Evolutionary conservation across 1,140 invertebrate species (phyloP).

Genomic region (Drosophila grimshawi): DNA sequence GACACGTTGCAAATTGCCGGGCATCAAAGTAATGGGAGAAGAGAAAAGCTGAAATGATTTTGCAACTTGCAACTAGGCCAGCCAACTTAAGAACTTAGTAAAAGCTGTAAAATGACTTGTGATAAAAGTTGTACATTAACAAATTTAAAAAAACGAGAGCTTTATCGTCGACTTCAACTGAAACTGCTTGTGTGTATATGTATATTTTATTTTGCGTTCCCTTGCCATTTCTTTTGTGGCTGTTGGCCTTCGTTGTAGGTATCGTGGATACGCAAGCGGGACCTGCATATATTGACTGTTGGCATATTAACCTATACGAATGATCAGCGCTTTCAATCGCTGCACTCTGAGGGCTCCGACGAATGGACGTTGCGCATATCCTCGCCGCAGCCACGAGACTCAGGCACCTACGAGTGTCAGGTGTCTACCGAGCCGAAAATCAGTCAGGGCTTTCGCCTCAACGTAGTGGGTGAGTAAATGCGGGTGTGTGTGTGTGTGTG

Average conservation of each 20-base stretch:
- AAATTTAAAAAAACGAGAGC: too few species aligned
- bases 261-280: constrained; percentile 91
- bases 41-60: not conserved
- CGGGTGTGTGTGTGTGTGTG: constrained; percentile 57
- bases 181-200: not conserved
- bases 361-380: constrained; percentile 94
- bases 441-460: constrained; percentile 91
- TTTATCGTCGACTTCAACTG: not conserved
- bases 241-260: constrained; percentile 85
- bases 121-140: not conserved
- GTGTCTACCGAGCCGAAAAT: constrained; percentile 95
- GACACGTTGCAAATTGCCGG: not conserved
- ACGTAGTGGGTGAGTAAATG: constrained; percentile 90
- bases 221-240: not conserved
- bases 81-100: not conserved
- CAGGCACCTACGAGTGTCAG: constrained; percentile 93
- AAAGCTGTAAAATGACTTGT: not conserved
- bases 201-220: constrained; percentile 2
- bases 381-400: constrained; percentile 91
- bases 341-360: constrained; percentile 93
- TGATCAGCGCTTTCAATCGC: constrained; percentile 90
- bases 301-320: constrained; percentile 91
- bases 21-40: not conserved
- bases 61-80: not conserved
- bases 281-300: constrained; percentile 91